Evolutionary conservation across 2,888 invertebrate species (phyloP).

Genomic region (Nephrotoma flavescens): DNA sequence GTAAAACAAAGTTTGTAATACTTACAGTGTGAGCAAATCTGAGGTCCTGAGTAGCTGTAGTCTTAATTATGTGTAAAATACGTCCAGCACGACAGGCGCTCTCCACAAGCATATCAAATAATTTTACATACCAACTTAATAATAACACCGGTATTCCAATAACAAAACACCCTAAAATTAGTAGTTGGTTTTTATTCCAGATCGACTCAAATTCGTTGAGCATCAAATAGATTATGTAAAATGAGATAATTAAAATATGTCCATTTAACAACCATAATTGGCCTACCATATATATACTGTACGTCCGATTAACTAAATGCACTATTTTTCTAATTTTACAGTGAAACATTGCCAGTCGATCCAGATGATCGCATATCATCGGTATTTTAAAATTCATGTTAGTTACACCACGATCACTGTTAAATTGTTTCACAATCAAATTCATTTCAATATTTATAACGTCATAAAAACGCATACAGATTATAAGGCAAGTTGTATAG

Average conservation of each 20-base stretch:
- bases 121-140: not conserved
- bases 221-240: not conserved
- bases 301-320: not conserved
- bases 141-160: not conserved
- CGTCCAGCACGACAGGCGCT: not conserved
- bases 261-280: not conserved
- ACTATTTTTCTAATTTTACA: not conserved
- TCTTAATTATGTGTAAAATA: not conserved
- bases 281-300: not conserved
- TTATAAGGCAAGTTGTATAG: not conserved
- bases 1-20: not conserved
- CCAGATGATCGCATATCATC: too few relatives aligned
- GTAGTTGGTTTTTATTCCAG: not conserved
- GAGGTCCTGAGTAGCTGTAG: not conserved
- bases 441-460: not conserved
- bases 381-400: too few relatives aligned
- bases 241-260: not conserved
- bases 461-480: not conserved
- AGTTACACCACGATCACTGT: not conserved
- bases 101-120: not conserved
- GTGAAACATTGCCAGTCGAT: not conserved
- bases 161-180: not conserved
- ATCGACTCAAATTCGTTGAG: not conserved
- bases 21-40: not conserved
- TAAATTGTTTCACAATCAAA: not conserved